Evolutionary conservation across 2,113 vertebrate genomes (phyloP).

Genomic region (Silurus glanis): DNA sequence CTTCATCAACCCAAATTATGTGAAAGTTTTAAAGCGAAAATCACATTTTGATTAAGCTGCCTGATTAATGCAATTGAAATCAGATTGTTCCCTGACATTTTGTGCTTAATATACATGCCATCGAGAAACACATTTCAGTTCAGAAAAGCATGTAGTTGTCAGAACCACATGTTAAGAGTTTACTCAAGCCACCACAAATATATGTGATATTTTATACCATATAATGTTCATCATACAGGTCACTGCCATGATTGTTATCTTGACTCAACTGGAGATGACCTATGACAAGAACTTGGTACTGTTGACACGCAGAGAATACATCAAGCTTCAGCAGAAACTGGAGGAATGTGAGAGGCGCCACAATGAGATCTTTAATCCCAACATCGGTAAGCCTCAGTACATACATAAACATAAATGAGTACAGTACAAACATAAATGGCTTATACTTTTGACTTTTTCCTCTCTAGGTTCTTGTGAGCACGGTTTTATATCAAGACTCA

Average conservation of each 20-base stretch:
- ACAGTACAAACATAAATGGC: neutral
- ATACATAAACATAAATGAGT: too few relatives aligned
- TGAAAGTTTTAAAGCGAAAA: neutral
- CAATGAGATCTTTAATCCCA: slow-evolving; percentile 67
- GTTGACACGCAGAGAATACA: slow-evolving; percentile 60
- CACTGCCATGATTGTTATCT: slow-evolving; percentile 51
- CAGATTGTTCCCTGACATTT: neutral
- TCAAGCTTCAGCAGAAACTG: slow-evolving; percentile 65
- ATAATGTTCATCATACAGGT: slow-evolving; percentile 46
- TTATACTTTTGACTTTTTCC: neutral
- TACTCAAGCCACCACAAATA: neutral
- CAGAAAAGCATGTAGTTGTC: neutral
- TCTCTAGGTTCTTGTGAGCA: slow-evolving; percentile 68
- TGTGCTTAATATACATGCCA: neutral
- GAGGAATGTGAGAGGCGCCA: slow-evolving; percentile 67
- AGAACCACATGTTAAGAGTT: neutral
- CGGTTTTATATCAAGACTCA: slow-evolving; percentile 63
- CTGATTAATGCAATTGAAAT: neutral
- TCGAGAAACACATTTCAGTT: neutral
- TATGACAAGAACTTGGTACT: slow-evolving; percentile 66
- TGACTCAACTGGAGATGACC: slow-evolving; percentile 61
- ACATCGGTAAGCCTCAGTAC: slow-evolving; percentile 60
- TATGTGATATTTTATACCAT: neutral
- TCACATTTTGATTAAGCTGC: neutral
- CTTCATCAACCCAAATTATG: too few relatives aligned